Percentiles rank a stretch among this genome's conserved stretches.
phyloP scores from a whole-genome alignment of 2,797 vertebrate species.

The Discoglossus pictus region DNA sequence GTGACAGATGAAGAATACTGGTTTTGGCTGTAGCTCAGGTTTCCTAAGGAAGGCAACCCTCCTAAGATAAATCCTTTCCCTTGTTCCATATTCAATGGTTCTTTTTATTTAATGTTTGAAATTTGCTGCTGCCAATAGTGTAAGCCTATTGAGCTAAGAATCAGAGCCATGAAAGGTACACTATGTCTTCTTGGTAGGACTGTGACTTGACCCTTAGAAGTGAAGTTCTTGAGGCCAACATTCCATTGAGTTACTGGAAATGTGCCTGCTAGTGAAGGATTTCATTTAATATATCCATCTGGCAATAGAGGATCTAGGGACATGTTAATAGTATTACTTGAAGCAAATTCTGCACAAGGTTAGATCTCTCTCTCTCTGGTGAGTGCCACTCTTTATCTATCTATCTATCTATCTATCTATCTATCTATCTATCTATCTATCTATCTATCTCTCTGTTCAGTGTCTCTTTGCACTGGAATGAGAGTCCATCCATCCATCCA shows the following conservation, averaged over 20 bases:
- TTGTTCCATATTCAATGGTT: slow-evolving; percentile 1
- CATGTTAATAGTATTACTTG: slow-evolving; percentile 3
- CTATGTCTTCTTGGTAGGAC: slow-evolving; percentile 20
- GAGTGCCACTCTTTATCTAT: too few species aligned
- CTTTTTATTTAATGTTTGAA: slow-evolving; percentile 32
- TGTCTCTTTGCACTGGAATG: too few species aligned
- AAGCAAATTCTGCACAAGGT: background rate
- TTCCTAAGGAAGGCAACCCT: slow-evolving; percentile 22
- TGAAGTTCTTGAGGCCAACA: slow-evolving; percentile 35
- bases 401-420: too few species aligned
- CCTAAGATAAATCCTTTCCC: slow-evolving; percentile 28
- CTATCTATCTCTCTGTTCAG: too few species aligned
- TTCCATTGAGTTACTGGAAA: slow-evolving; percentile 15
- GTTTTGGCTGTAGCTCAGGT: slow-evolving; percentile 26
- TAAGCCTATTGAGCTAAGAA: slow-evolving; percentile 43
- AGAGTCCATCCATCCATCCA: too few species aligned
- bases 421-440: too few species aligned
- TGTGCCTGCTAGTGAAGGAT: slow-evolving; percentile 36
- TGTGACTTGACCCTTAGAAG: slow-evolving; percentile 22
- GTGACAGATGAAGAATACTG: slow-evolving; percentile 24
- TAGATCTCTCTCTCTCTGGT: too few species aligned
- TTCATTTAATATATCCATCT: slow-evolving; percentile 39
- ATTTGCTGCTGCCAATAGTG: slow-evolving; percentile 28
- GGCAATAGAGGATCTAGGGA: slow-evolving; percentile 30
- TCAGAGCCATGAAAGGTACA: slow-evolving; percentile 31